Evolutionary conservation across 1,140 invertebrate genomes (phyloP), one percentile per base, ranked within the genome.

Genomic region (Forficula auricularia): DNA sequence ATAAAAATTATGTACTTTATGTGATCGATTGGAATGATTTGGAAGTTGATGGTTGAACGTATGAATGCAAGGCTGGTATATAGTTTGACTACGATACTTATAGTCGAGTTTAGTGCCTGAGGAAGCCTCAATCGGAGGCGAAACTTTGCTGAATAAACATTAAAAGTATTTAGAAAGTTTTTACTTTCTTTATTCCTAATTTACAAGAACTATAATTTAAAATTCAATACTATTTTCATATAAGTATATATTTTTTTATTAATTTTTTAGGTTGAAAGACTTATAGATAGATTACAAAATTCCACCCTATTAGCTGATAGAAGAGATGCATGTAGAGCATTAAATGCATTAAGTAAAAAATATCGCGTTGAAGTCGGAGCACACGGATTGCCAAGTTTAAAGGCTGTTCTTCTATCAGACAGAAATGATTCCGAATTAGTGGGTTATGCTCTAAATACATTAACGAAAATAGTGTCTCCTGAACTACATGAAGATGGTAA

Each of bases 301-400:
- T 97, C 92, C 7, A 92, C 86, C 4, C 61, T 97, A 33, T 61
- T 98, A 12, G 88, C 96, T 60, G 95, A 99, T 57, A 67, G 94
- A 41, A 63, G 94, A 57, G 91, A 98, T 81, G 92, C 94, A 2
- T 92, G 95, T 53, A 70, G 91, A 51, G 91, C 88, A 0, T 71
- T 99, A 2, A 91, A 91, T 65, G 84, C 91, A 2, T 64, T 98
- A 40, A 95, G 94, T 0, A 77, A 79, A 55, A 94, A 89, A 57
- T 91, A 89, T 58, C 70, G 94, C 7, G 67, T 98, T 3, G 88
- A 97, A 65, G 94, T 98, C 38, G 94, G 92, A 14, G 90, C 90
- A 8, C 84, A 88, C 56, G 22, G 22, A 4, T 27, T 27, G 10
- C 4, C 4, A 6, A 6, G 4, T 4, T 6, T 27, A 27, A 27